phyloP scores from a whole-genome alignment of 2,797 vertebrate genomes.

The Anas flavirostris region DNA sequence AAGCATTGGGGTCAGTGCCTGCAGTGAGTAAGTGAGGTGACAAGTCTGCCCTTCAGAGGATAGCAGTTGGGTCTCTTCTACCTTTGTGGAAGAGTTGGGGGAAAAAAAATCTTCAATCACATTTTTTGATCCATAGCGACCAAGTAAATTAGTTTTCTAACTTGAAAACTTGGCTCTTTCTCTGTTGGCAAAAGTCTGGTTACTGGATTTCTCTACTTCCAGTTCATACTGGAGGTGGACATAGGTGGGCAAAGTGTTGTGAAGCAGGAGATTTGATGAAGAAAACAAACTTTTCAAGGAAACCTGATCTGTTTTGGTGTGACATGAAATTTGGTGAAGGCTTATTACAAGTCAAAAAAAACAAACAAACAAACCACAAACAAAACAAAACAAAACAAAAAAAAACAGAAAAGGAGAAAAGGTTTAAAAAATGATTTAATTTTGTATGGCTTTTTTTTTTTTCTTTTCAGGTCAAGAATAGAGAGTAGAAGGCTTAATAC shows the following conservation, averaged over 20 bases:
- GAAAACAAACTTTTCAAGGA: not conserved
- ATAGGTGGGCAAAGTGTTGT: not conserved
- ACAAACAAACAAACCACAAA: too few species aligned
- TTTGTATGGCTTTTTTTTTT: not conserved
- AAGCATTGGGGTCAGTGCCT: not conserved
- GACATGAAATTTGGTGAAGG: not conserved
- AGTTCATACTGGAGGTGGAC: not conserved
- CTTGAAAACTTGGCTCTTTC: not conserved
- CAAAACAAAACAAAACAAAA: too few species aligned
- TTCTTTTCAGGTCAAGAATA: not conserved
- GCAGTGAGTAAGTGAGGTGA: not conserved
- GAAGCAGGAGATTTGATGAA: not conserved
- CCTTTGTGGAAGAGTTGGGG: not conserved
- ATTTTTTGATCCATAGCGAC: not conserved
- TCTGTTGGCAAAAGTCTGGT: not conserved
- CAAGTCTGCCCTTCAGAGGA: not conserved
- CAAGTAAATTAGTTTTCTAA: not conserved
- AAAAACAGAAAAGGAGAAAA: not conserved
- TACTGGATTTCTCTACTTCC: not conserved
- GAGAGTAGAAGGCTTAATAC: not conserved
- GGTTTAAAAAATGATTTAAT: rapidly evolving
- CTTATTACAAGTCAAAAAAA: not conserved
- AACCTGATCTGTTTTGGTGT: not conserved
- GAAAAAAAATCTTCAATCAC: rapidly evolving
- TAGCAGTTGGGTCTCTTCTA: not conserved